Evolutionary conservation across 2,888 invertebrate genomes (phyloP).

Genomic region (Arctia plantaginis): DNA sequence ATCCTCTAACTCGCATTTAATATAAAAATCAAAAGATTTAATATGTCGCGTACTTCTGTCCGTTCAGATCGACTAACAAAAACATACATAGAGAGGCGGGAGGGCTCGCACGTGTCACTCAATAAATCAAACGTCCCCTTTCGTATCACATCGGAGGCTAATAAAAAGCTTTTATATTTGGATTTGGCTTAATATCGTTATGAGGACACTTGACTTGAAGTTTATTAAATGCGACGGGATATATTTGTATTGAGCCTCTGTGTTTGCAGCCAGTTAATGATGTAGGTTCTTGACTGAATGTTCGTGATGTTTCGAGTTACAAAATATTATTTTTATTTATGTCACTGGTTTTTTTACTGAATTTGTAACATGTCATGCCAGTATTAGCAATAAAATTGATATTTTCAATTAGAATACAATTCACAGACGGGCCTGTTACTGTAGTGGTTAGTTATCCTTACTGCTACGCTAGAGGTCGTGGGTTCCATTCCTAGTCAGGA

Average conservation of each 20-base stretch:
- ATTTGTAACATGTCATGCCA: background rate
- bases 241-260: conserved; percentile 11
- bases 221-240: conserved; percentile 13
- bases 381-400: background rate
- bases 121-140: conserved; percentile 20
- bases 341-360: background rate
- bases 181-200: conserved; percentile 26
- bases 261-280: background rate
- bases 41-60: conserved; percentile 27
- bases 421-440: background rate
- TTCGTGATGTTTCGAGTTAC: background rate
- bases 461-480: background rate
- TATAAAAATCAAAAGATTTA: conserved; percentile 11
- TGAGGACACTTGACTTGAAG: conserved; percentile 14
- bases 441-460: background rate
- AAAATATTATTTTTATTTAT: background rate
- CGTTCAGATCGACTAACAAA: conserved; percentile 22
- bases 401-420: background rate
- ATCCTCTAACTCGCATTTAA: background rate
- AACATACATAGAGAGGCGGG: background rate
- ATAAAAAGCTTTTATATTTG: conserved; percentile 24
- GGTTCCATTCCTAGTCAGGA: background rate
- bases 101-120: conserved; percentile 18
- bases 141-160: conserved; percentile 18
- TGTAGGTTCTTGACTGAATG: background rate